Conservation (phyloP, 92 coral and sea anemone species). For the Diadumene lineata region DNA sequence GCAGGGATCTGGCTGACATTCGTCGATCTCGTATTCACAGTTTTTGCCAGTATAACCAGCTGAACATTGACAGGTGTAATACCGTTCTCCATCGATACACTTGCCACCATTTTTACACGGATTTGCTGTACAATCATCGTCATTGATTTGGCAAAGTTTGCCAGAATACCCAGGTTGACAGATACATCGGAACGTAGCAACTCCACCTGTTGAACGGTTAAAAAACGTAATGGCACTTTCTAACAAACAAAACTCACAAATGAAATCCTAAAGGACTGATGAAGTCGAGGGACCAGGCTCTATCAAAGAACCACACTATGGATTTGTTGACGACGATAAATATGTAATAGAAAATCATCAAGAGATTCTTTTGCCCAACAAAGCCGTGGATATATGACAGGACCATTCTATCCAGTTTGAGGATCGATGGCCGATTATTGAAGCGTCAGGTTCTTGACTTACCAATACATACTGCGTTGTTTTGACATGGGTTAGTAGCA, state of each 20-base stretch:
- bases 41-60: slow-evolving; percentile 64
- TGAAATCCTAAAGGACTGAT: too few species aligned
- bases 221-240: too few species aligned
- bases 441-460: too few species aligned
- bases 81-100: slow-evolving; percentile 72
- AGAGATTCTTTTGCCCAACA: too few species aligned
- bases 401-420: too few species aligned
- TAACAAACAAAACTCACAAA: too few species aligned
- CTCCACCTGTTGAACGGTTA: slow-evolving; percentile 17
- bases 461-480: slow-evolving; percentile 74
- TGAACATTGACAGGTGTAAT: slow-evolving; percentile 66
- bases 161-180: slow-evolving; percentile 75
- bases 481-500: slow-evolving; percentile 73
- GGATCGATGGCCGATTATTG: too few species aligned
- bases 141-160: slow-evolving; percentile 67
- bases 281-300: too few species aligned
- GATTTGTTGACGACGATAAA: too few species aligned
- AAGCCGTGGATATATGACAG: too few species aligned
- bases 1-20: slow-evolving; percentile 81
- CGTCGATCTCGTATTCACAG: slow-evolving; percentile 72
- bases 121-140: slow-evolving; percentile 55
- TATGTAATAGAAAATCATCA: too few species aligned
- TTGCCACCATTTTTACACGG: slow-evolving; percentile 71
- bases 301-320: too few species aligned
- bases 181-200: slow-evolving; percentile 61